Evolutionary conservation across 1,140 invertebrate species (phyloP), one percentile per base, ranked within the genome.

Genomic region (Drosophila rhopaloa): DNA sequence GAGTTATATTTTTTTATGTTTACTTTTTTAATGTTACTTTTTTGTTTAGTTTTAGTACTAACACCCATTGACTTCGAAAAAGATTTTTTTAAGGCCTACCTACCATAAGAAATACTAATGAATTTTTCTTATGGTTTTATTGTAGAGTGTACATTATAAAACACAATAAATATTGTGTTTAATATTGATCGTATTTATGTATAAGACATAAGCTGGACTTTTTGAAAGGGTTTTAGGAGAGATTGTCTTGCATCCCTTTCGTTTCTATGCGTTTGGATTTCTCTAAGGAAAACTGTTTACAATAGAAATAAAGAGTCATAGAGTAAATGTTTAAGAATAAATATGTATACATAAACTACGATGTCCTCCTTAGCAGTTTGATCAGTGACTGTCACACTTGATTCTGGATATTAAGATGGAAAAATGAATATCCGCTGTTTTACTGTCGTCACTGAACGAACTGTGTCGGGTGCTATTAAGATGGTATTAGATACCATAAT

Each of bases 391-490:
- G 50, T 29, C 29, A 14, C 50, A 29, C 37, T 41, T 8, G 19
- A 14, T 19, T 57, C 38, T 24, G 37, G 10, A 44, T 32, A 29
- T 37, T 19, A 11, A 19, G 14, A 37, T 53, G 50, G 50, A 19
- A 53, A 48, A 27, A 24, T 11, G 50, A 29, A 37, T 37, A 37
- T 53, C 32, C 50, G 32, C 50, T 53, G 50, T 44, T 29, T 57
- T 7, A 57, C n/a, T 27, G 55, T 43, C 27, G 41, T 58, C 43
- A 44, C 14, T 58, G 55, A 58, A 27, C 55, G 43, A 67, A 67
- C 13, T 65, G 63, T 14, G 44, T 27, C 62, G 62, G 62, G 53
- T 40, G 35, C 16, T 40, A 24, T 24, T 16, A 4, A 32, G 35
- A 37, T 24, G 56, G 43, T 9, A 29, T 10, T 32, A 32, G 62